Base-by-base conservation (phyloP, 2,113 vertebrate species). In the Archocentrus centrarchus region DNA sequence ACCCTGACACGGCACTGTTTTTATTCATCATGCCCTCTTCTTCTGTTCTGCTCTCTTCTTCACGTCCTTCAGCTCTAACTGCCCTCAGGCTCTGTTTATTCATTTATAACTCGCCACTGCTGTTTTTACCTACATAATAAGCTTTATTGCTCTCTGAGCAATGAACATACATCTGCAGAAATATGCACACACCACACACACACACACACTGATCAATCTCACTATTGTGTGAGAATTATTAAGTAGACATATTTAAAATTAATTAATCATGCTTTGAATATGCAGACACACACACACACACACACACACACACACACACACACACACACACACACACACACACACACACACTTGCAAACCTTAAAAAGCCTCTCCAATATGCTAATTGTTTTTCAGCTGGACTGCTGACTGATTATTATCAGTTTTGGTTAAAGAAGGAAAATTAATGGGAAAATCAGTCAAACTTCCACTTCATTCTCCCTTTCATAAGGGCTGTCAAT, bases 231-330 rank as follows among this genome's bases (percentile, higher is more conserved):
- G 1, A 39, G 22, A 64, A 79, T 68, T 57, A 81, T 81, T 68
- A 80, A 60, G 39, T 27, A 22, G 70, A 75, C 39, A 64, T 79
- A 79, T 76, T 64, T 80, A 14, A 44, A 79, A 35, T 75, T 75
- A 63, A 87, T 80, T 83, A 89, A 88, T 84, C 24, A 60, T 66
- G 58, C 57, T 80, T 91, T 78, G 68, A 87, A 88, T 85, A 85
- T 75, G 73, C 39, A 80, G 18, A 78, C 50, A 81, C 27, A 27
- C 27, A 27, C 27, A 79, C 32, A 62, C 60, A 85, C 47, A 85
- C 55, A 86, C 7, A 2, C 35, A 7, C 59, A n/a, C 47, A n/a
- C 68, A 84, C 27, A 2, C 35, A 7, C 59, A n/a, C 47, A n/a
- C 68, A 84, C 27, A 78, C 50, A 81, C 27, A 27, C 27, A 27